Base-by-base conservation (phyloP, 2,797 vertebrate genomes). In the Spinibarbus caldwelli region DNA sequence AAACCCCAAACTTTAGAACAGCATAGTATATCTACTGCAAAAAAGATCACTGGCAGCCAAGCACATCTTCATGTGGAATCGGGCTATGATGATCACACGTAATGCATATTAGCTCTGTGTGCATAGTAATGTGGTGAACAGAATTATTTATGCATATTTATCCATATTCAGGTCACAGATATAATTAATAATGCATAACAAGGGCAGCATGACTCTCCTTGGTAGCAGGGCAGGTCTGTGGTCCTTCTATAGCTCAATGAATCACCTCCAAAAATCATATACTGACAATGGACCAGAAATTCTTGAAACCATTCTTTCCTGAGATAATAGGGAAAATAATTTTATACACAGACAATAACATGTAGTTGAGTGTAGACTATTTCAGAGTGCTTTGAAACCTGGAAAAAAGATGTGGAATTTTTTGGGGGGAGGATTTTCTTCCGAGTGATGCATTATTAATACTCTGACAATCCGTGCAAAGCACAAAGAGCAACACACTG, bases 171-270 rank as follows among this genome's bases (percentile, higher is more conserved):
- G 86, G 86, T 79, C 80, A 68, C 21, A 41, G 66, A 68, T 79
- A 54, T 41, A 45, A 72, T 87, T 87, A 87, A 85, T 85, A 87
- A 85, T 87, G 67, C 75, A 87, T 87, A 47, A n/a, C 57, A 73
- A 68, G 47, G 57, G 73, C 57, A 85, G 79, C 41, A 59, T 68
- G 12, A n/a, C 45, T 81, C 54, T 71, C 75, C 23, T 54, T 34
- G 26, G 66, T 82, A 85, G 79, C 54, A 85, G 31, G 31, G 66
- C 49, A 87, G 78, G 66, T 49, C 49, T 43, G 45, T 73, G 57
- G 68, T 26, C 38, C 26, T n/a, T 17, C 6, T 72, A 21, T 57
- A 52, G 26, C 52, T 49, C 49, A 59, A 26, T 23, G 52, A n/a
- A 54, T 71, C 23, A 82, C 26, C 21, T 43, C 26, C 36, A 38